A percentile compares a stretch with the other conserved stretches of the same genome.
Evolutionary conservation across 2,113 vertebrate species (phyloP).

Genomic region (Phyllopteryx taeniolatus): DNA sequence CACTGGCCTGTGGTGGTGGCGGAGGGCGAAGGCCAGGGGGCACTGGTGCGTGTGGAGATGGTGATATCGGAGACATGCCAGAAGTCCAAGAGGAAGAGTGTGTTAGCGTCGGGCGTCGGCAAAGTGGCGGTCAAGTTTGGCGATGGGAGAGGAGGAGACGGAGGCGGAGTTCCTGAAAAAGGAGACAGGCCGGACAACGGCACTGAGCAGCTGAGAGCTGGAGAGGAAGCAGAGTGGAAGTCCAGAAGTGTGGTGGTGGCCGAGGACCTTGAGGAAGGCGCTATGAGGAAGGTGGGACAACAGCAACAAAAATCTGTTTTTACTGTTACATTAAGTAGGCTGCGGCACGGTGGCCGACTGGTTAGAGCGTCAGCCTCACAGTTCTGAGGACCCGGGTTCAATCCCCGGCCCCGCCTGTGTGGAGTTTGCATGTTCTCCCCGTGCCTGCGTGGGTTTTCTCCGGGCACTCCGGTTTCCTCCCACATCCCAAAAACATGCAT

Average conservation of each 20-base stretch:
- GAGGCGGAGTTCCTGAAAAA: slow-evolving; percentile 66
- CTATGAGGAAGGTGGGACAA: slow-evolving; percentile 71
- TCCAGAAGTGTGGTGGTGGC: slow-evolving; percentile 59
- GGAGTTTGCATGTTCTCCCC: too few species aligned
- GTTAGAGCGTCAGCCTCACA: too few species aligned
- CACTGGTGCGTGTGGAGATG: slow-evolving; percentile 88
- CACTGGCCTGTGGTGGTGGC: slow-evolving; percentile 83
- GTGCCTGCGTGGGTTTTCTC: too few species aligned
- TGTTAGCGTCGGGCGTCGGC: slow-evolving; percentile 85
- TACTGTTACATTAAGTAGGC: too few species aligned
- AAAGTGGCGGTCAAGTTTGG: slow-evolving; percentile 84
- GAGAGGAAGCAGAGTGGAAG: slow-evolving; percentile 76
- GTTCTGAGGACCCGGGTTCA: too few species aligned
- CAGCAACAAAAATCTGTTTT: not conserved
- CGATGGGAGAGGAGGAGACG: slow-evolving; percentile 68
- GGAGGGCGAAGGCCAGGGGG: slow-evolving; percentile 87
- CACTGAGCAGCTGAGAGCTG: slow-evolving; percentile 73
- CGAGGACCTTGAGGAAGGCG: slow-evolving; percentile 71
- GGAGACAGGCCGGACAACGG: slow-evolving; percentile 74
- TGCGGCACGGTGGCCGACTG: too few species aligned
- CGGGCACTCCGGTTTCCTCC: too few species aligned
- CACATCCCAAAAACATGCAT: too few species aligned
- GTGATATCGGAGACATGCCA: slow-evolving; percentile 91
- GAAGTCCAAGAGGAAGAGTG: slow-evolving; percentile 92
- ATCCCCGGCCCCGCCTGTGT: too few species aligned